A percentile compares a stretch with the other conserved stretches of the same genome.
phyloP scores from a whole-genome alignment of 1,140 invertebrate species.

The Gonioctena quinquepunctata region DNA sequence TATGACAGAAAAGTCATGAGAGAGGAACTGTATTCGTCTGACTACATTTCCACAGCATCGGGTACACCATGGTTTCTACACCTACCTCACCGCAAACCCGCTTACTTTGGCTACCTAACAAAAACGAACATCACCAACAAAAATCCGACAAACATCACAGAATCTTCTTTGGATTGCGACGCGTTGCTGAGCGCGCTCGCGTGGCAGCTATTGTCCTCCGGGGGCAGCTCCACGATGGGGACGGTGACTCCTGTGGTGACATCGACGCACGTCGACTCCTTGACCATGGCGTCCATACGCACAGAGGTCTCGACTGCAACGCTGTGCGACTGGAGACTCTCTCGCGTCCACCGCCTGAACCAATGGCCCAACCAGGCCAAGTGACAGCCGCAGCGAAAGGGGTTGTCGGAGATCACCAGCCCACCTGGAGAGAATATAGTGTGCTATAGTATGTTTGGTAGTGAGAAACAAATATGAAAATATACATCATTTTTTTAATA shows the following conservation, averaged over 20 bases:
- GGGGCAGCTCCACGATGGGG: slow-evolving; percentile 71
- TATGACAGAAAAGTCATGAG: too few species aligned
- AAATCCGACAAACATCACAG: not conserved
- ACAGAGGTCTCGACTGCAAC: slow-evolving; percentile 62
- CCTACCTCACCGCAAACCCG: too few species aligned
- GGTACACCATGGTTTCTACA: too few species aligned
- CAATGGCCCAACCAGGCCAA: slow-evolving; percentile 87
- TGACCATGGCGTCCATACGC: slow-evolving; percentile 57
- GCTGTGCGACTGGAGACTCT: slow-evolving; percentile 74
- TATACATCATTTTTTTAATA: too few species aligned
- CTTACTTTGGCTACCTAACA: not conserved
- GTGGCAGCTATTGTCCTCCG: slow-evolving; percentile 75
- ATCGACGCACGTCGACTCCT: slow-evolving; percentile 69
- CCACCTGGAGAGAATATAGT: slow-evolving; percentile 73
- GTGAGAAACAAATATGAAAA: too few species aligned
- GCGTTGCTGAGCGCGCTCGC: slow-evolving; percentile 69
- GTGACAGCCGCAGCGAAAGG: slow-evolving; percentile 83
- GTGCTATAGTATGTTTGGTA: too few species aligned
- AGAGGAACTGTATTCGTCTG: too few species aligned
- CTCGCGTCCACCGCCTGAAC: slow-evolving; percentile 81
- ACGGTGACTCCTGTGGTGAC: slow-evolving; percentile 61
- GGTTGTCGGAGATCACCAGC: slow-evolving; percentile 79
- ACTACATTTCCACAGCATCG: too few species aligned
- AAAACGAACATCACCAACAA: not conserved
- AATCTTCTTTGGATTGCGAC: not conserved